Conservation (phyloP, 2,797 vertebrate species). For the Ibycter americanus region DNA sequence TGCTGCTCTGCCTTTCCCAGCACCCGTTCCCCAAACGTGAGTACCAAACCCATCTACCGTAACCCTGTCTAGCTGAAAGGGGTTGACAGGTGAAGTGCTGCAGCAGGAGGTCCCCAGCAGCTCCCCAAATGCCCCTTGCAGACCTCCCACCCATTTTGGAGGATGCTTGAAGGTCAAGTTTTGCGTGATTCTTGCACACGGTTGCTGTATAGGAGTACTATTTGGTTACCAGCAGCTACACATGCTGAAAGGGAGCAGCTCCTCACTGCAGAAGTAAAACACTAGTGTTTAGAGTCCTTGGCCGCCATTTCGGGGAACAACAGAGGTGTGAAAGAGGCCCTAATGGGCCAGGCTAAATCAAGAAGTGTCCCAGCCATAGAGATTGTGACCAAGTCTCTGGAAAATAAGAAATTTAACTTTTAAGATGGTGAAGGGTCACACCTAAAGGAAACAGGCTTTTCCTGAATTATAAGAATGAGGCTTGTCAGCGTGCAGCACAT, state of each 20-base stretch:
- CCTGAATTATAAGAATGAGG: background rate
- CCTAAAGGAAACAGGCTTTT: background rate
- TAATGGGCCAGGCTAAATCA: background rate
- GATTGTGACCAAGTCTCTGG: background rate
- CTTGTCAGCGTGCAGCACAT: accelerated
- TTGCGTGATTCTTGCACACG: accelerated
- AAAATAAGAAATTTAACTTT: background rate
- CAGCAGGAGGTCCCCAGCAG: background rate
- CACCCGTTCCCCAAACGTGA: accelerated
- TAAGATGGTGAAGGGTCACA: background rate
- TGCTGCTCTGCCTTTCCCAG: background rate
- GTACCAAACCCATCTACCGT: background rate
- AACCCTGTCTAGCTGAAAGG: accelerated
- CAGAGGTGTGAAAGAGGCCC: background rate
- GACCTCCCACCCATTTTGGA: background rate
- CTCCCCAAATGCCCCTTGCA: background rate
- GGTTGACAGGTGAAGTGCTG: accelerated
- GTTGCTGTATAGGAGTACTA: accelerated
- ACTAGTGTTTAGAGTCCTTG: background rate
- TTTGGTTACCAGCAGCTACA: background rate
- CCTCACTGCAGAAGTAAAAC: background rate
- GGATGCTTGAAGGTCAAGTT: background rate
- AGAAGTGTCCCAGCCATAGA: background rate
- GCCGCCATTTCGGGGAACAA: background rate
- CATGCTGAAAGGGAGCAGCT: background rate